phyloP scores from a whole-genome alignment of 2,888 invertebrate genomes.

The Leucophenga montana region DNA sequence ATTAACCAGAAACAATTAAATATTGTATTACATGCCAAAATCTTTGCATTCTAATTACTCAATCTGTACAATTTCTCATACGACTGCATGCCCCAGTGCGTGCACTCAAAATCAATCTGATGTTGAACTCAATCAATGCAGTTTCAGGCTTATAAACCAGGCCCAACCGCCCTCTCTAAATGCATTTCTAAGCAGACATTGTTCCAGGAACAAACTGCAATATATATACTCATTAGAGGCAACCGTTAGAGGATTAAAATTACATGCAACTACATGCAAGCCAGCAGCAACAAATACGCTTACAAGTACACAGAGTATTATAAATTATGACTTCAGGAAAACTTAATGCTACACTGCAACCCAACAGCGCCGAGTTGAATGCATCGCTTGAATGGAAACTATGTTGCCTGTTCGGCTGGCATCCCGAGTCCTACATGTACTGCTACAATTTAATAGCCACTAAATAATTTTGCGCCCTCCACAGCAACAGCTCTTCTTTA shows the following conservation, averaged over 20 bases:
- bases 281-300: background rate
- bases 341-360: background rate
- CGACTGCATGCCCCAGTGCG: no score
- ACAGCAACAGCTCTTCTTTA: background rate
- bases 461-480: slow-evolving; percentile 13
- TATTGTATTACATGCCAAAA: no score
- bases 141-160: no score
- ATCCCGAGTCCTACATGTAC: background rate
- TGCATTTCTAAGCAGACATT: background rate
- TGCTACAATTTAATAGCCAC: slow-evolving; percentile 25
- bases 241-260: slow-evolving; percentile 16
- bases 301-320: background rate
- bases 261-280: background rate
- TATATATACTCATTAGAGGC: slow-evolving; percentile 14
- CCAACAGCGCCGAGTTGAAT: no score
- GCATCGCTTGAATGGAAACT: no score
- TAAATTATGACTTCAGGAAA: slow-evolving; percentile 17
- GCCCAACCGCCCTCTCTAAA: no score
- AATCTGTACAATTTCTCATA: no score
- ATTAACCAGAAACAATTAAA: no score
- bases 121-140: no score
- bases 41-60: no score
- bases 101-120: no score
- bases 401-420: background rate
- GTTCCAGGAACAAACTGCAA: background rate